These are phyloP conservation scores for Dynastes hyllus DNA, from an alignment of 2,888 invertebrate species.

Conservation along the genomic window DNA sequence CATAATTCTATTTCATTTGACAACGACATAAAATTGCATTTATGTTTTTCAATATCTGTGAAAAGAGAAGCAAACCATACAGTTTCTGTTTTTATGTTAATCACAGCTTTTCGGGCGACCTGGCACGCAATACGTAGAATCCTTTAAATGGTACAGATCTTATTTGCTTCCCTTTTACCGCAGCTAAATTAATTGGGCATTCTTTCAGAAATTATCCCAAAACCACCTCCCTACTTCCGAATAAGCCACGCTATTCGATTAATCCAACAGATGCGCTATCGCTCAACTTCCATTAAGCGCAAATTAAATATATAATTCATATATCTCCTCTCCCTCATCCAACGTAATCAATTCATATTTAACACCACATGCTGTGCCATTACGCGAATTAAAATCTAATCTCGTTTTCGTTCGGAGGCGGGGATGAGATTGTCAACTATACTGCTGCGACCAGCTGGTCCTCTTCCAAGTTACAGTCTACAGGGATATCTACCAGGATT, in stretches of 20 bases:
- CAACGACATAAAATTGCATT: too few species aligned
- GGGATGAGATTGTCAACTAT: slow-evolving; percentile 2
- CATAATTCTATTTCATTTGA: too few species aligned
- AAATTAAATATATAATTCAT: slow-evolving; percentile 49
- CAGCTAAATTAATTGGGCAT: not conserved
- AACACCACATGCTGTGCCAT: slow-evolving; percentile 44
- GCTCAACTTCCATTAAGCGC: slow-evolving; percentile 20
- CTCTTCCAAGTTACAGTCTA: not conserved
- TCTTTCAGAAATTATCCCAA: not conserved
- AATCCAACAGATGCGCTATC: slow-evolving; percentile 27
- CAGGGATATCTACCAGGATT: not conserved
- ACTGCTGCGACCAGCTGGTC: slow-evolving; percentile 3
- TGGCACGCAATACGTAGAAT: too few species aligned
- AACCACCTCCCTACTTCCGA: too few species aligned
- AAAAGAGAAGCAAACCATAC: too few species aligned
- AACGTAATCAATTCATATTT: slow-evolving; percentile 46
- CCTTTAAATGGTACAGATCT: too few species aligned
- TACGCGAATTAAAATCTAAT: slow-evolving; percentile 46
- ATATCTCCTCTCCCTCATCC: slow-evolving; percentile 9
- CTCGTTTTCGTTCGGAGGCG: not conserved
- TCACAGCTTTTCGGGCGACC: too few species aligned
- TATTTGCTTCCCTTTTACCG: too few species aligned
- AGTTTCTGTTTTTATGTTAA: too few species aligned
- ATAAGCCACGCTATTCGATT: not conserved
- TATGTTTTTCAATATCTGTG: too few species aligned